Base-by-base conservation (phyloP, 2,888 invertebrate genomes). In the Chalcosyrphus nemorum region DNA sequence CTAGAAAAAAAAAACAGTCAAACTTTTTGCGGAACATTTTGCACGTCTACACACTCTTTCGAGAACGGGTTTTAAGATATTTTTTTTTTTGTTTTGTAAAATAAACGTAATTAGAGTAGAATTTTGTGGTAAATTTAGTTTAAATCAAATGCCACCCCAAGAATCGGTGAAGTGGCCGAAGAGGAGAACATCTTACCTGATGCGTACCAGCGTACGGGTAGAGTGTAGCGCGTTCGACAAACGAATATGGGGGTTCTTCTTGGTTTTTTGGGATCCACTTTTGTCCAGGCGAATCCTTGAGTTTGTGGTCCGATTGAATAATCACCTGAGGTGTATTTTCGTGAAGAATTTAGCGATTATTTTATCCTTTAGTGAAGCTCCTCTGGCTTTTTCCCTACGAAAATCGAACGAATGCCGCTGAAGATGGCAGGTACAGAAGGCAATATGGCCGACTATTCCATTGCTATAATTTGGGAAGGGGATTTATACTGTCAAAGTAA, bases 101-200 rank as follows among this genome's bases (percentile, higher is more conserved):
- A 72, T 72, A 82, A 82, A 77, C 61, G 72, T 77, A 71, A n/a
- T 82, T 77, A 82, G 77, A 77, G n/a, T 56, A 77, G 61, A 77
- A 50, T 76, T 29, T 29, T 32, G 21, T n/a, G 35, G n/a, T n/a
- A n/a, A n/a, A n/a, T n/a, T n/a, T n/a, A n/a, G n/a, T n/a, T n/a
- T n/a, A 61, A 70, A 74, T 70, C 50, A 65, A n/a, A 70, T 70
- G 80, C 80, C 74, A n/a, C 45, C 32, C 29, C 68, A 74, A 78
- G 32, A 68, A 45, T 27, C 38, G 41, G 56, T n/a, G 74, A 70
- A 21, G 47, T 43, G 52, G 54, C 57, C 80, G 80, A 80, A 71
- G 68, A 70, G 71, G n/a, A n/a, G n/a, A 65, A 70, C 80, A 84
- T 84, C 84, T 84, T 84, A 84, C 84, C 84, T 84, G 84, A 80